These are phyloP conservation scores for Drosophila insularis DNA, from an alignment of 1,140 invertebrate genomes.

Conservation along the genomic window DNA sequence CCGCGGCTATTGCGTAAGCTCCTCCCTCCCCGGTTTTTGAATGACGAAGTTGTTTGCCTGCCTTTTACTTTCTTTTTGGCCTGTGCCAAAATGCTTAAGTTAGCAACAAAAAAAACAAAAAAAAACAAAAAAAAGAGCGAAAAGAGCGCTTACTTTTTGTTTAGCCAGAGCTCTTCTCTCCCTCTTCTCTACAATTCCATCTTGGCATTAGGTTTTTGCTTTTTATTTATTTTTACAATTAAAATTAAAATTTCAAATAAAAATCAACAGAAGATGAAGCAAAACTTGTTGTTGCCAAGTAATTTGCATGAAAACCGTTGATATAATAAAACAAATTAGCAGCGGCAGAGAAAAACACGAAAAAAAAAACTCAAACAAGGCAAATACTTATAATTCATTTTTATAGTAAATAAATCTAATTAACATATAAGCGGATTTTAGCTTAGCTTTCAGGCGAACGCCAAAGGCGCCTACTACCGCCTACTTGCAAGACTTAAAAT, in stretches of 20 bases:
- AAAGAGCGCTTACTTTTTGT: neutral
- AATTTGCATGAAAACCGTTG: conserved; percentile 4
- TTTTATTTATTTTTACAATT: conserved; percentile 11
- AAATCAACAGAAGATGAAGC: conserved; percentile 7
- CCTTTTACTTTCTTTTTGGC: conserved; percentile 73
- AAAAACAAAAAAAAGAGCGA: conserved; percentile 5
- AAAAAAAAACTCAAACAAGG: conserved; percentile 32
- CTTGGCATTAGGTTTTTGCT: neutral
- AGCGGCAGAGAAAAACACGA: neutral
- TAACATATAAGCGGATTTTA: conserved; percentile 74
- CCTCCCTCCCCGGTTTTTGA: neutral
- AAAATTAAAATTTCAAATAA: conserved; percentile 11
- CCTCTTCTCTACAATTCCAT: neutral
- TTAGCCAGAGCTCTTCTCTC: neutral
- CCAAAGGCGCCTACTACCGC: conserved; percentile 16
- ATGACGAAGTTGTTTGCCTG: conserved; percentile 44
- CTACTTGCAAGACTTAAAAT: conserved; percentile 34
- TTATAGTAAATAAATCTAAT: conserved; percentile 74
- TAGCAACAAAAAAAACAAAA: conserved; percentile 21
- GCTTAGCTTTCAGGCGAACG: conserved; percentile 42
- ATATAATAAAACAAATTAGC: conserved; percentile 35
- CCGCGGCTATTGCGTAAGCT: conserved; percentile 62
- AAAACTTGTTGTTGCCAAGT: conserved; percentile 12
- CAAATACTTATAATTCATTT: conserved; percentile 67
- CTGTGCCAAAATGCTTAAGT: conserved; percentile 27